phyloP scores from a whole-genome alignment of 2,888 invertebrate genomes.

The Melitaea athalia region DNA sequence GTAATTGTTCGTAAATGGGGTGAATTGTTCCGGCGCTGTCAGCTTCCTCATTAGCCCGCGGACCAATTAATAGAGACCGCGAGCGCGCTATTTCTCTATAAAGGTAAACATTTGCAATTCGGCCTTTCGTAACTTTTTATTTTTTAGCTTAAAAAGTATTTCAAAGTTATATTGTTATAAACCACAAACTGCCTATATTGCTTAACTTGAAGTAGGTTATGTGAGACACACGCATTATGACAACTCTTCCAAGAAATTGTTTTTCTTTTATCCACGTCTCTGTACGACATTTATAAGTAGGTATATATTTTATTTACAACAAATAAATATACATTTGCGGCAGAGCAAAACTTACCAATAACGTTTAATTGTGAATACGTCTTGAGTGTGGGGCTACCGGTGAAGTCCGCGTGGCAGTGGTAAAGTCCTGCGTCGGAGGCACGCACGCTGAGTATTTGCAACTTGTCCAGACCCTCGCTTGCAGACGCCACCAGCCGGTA shows the following conservation, averaged over 20 bases:
- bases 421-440: slow-evolving; percentile 67
- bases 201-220: too few species aligned
- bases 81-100: slow-evolving; percentile 61
- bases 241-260: too few species aligned
- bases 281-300: not conserved
- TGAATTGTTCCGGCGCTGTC: slow-evolving; percentile 78
- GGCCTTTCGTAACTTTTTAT: slow-evolving; percentile 27
- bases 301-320: not conserved
- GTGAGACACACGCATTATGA: too few species aligned
- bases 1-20: slow-evolving; percentile 73
- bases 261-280: not conserved
- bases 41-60: slow-evolving; percentile 77
- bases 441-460: slow-evolving; percentile 58
- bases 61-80: slow-evolving; percentile 66
- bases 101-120: slow-evolving; percentile 56
- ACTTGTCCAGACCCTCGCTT: slow-evolving; percentile 51
- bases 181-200: too few species aligned
- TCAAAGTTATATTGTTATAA: not conserved
- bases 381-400: slow-evolving; percentile 63
- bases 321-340: not conserved
- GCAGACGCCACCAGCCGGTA: slow-evolving; percentile 60
- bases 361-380: slow-evolving; percentile 63
- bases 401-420: slow-evolving; percentile 69
- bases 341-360: slow-evolving; percentile 60
- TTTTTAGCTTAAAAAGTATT: slow-evolving; percentile 16